phyloP scores from a whole-genome alignment of 2,888 invertebrate genomes.

The Hirtodrosophila cameraria region DNA sequence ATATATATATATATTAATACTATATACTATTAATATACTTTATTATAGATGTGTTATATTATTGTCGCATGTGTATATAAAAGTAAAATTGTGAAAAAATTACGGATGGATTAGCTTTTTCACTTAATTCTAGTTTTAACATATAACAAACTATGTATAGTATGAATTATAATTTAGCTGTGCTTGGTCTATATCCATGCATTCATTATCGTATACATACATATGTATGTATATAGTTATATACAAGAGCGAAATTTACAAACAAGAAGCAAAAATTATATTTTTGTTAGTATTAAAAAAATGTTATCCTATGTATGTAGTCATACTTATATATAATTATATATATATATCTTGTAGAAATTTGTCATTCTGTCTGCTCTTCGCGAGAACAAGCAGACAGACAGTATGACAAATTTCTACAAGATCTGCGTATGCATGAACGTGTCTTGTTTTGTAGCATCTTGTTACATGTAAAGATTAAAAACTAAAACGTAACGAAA shows the following conservation, averaged over 20 bases:
- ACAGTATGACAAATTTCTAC: neutral
- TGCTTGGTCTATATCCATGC: constrained; percentile 16
- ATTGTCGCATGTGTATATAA: constrained; percentile 38
- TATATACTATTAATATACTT: constrained; percentile 19
- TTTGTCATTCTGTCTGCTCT: constrained; percentile 20
- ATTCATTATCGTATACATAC: constrained; percentile 15
- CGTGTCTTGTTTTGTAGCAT: too few relatives aligned
- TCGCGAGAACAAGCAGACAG: constrained; percentile 14
- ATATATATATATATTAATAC: constrained; percentile 13
- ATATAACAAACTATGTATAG: constrained; percentile 24
- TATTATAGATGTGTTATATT: constrained; percentile 42
- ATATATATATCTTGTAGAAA: constrained; percentile 15
- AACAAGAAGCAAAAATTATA: constrained; percentile 33
- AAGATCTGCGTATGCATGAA: too few relatives aligned
- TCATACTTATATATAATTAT: constrained; percentile 12
- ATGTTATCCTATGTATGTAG: constrained; percentile 24
- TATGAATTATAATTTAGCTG: constrained; percentile 26
- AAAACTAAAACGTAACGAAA: constrained; percentile 7
- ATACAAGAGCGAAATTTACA: constrained; percentile 27
- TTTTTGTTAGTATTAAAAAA: constrained; percentile 59
- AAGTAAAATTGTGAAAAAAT: constrained; percentile 1
- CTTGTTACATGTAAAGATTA: constrained; percentile 39
- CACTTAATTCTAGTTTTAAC: constrained; percentile 44
- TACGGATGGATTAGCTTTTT: constrained; percentile 52
- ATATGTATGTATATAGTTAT: neutral